Percentiles rank a stretch among this genome's conserved stretches.
Evolutionary conservation across 2,797 vertebrate genomes (phyloP).

Genomic region (Pogonophryne albipinna): DNA sequence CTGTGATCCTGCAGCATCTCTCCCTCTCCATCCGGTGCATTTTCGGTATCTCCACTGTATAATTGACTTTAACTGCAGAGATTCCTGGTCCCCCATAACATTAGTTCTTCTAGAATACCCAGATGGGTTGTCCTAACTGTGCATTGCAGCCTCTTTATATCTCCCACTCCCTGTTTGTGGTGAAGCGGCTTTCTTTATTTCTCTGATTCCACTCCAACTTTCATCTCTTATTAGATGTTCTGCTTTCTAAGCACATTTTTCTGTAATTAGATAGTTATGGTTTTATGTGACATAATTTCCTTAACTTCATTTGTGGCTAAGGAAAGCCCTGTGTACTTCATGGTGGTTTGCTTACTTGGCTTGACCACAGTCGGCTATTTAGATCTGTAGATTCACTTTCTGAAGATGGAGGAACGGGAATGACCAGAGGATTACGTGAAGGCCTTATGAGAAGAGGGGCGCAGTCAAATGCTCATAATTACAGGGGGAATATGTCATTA

Average conservation of each 20-base stretch:
- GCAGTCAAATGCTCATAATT: constrained; percentile 67
- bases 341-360: constrained; percentile 63
- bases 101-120: constrained; percentile 46
- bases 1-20: constrained; percentile 44
- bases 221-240: constrained; percentile 53
- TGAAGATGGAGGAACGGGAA: constrained; percentile 49
- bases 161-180: constrained; percentile 53
- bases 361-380: constrained; percentile 63
- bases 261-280: constrained; percentile 69
- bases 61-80: constrained; percentile 50
- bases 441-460: constrained; percentile 52
- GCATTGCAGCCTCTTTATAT: constrained; percentile 36
- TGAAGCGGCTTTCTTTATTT: constrained; percentile 36
- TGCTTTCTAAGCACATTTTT: constrained; percentile 70
- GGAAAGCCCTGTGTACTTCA: constrained; percentile 64
- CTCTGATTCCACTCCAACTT: constrained; percentile 35
- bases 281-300: constrained; percentile 73
- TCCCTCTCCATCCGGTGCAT: constrained; percentile 41
- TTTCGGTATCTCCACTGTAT: constrained; percentile 50
- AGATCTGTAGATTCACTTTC: constrained; percentile 41
- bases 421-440: constrained; percentile 61
- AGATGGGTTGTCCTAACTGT: constrained; percentile 30
- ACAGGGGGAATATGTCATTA: constrained; percentile 65
- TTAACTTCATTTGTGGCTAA: constrained; percentile 62
- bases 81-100: constrained; percentile 18